Conservation (phyloP, 1,140 invertebrate genomes). For the Battus philenor region DNA sequence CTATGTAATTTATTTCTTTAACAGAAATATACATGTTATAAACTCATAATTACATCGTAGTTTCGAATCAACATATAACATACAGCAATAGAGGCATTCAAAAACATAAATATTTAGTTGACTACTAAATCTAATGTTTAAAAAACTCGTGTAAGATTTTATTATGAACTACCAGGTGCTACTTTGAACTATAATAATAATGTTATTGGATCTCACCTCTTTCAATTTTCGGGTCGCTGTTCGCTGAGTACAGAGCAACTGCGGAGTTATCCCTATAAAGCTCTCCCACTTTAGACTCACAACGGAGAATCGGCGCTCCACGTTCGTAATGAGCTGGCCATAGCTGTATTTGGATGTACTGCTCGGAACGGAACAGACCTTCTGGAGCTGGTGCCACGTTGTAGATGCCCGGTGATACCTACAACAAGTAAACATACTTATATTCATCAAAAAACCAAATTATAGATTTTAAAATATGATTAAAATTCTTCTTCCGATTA, state of each 20-base stretch:
- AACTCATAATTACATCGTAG: no score
- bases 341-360: slow-evolving; percentile 55
- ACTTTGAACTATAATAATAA: no score
- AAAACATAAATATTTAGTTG: no score
- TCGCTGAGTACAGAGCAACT: slow-evolving; percentile 58
- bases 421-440: slow-evolving; percentile 15
- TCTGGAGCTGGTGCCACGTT: slow-evolving; percentile 46
- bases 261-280: slow-evolving; percentile 58
- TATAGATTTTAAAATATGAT: not conserved
- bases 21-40: no score
- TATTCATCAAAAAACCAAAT: not conserved
- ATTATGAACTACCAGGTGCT: no score
- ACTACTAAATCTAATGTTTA: no score
- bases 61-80: no score
- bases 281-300: slow-evolving; percentile 54
- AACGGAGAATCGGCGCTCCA: slow-evolving; percentile 62
- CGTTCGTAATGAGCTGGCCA: slow-evolving; percentile 66
- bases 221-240: slow-evolving; percentile 67
- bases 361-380: slow-evolving; percentile 47
- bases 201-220: slow-evolving; percentile 55
- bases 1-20: no score
- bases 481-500: not conserved
- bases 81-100: no score
- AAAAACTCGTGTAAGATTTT: no score
- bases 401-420: slow-evolving; percentile 51